These are phyloP conservation scores for Sipha maydis DNA, from an alignment of 2,888 invertebrate genomes.

Conservation along the genomic window DNA sequence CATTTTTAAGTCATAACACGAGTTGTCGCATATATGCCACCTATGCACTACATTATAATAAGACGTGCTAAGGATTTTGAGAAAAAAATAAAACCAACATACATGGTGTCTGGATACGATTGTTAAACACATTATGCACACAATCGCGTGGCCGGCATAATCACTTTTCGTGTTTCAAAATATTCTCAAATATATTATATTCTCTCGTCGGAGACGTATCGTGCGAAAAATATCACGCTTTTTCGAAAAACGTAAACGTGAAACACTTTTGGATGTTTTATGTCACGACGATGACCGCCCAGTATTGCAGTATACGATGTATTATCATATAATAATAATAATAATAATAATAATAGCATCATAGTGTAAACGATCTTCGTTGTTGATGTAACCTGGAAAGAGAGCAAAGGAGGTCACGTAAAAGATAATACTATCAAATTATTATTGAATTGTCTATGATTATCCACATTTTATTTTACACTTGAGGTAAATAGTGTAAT, in stretches of 20 bases:
- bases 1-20: too few species aligned
- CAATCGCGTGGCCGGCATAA: not conserved
- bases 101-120: not conserved
- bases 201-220: not conserved
- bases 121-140: not conserved
- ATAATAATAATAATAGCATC: not conserved
- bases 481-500: too few species aligned
- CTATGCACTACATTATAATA: not conserved
- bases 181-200: not conserved
- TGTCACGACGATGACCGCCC: not conserved
- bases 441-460: too few species aligned
- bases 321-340: not conserved
- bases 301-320: too few species aligned
- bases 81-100: not conserved
- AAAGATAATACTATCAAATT: too few species aligned
- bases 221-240: not conserved
- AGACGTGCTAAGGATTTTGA: not conserved
- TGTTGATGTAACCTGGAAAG: not conserved
- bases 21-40: not conserved
- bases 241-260: not conserved
- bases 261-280: not conserved
- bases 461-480: too few species aligned
- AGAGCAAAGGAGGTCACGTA: too few species aligned
- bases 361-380: not conserved
- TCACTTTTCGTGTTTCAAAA: not conserved